Percentiles rank a stretch among this genome's conserved stretches.
Evolutionary conservation across 2,797 vertebrate genomes (phyloP).

Genomic region (Thamnophis elegans): DNA sequence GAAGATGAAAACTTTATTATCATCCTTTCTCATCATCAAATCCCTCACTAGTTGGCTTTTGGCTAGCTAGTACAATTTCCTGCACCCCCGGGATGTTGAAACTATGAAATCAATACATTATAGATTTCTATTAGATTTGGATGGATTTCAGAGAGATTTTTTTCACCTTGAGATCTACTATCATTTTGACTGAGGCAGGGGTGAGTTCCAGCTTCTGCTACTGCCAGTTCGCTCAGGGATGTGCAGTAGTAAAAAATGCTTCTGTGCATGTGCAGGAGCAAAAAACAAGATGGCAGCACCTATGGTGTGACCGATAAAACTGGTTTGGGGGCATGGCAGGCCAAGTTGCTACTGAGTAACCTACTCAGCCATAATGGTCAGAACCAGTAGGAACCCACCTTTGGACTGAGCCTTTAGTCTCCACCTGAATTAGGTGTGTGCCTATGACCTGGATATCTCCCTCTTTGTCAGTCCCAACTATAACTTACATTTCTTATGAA

Average conservation of each 20-base stretch:
- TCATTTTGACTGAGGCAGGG: not conserved
- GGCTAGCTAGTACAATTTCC: not conserved
- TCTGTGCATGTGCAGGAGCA: no score
- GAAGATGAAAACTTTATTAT: not conserved
- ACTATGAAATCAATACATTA: not conserved
- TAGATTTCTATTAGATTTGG: not conserved
- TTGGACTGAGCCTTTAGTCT: not conserved
- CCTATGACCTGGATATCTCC: not conserved
- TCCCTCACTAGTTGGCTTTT: not conserved
- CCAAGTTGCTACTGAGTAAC: no score
- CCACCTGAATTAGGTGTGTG: not conserved
- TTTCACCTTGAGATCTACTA: not conserved
- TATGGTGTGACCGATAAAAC: no score
- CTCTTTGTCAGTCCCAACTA: not conserved
- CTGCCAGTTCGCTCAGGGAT: no score
- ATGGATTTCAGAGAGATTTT: not conserved
- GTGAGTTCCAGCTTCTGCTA: no score
- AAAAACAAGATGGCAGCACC: no score
- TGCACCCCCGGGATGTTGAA: not conserved
- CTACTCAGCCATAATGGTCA: no score
- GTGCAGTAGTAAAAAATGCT: no score
- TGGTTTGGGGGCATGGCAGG: no score
- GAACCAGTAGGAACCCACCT: no score
- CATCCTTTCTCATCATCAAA: not conserved
- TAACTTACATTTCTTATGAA: constrained; percentile 60